Percentiles rank a stretch among this genome's conserved stretches.
These are phyloP conservation scores for Phocoena sinus DNA, from an alignment of 2,113 vertebrate genomes.

Conservation along the genomic window DNA sequence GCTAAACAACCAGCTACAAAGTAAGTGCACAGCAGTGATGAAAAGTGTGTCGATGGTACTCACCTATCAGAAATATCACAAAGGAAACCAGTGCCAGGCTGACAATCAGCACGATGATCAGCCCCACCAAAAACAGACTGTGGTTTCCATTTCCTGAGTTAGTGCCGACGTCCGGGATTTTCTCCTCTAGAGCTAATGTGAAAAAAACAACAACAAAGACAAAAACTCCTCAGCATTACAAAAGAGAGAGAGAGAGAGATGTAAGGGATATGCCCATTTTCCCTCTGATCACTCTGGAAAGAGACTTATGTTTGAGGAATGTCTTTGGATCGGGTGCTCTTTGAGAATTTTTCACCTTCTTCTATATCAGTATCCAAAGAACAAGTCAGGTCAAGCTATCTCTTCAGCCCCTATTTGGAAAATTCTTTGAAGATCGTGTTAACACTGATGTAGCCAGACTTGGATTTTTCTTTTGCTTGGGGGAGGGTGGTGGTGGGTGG, in stretches of 20 bases:
- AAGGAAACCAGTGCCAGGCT: constrained; percentile 81
- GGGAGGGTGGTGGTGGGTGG: too few relatives aligned
- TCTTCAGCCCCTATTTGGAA: background rate
- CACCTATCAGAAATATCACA: constrained; percentile 81
- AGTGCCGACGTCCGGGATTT: background rate
- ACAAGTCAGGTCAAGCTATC: background rate
- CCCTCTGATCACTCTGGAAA: background rate
- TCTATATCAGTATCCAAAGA: background rate
- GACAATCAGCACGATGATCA: constrained; percentile 76
- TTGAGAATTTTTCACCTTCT: background rate
- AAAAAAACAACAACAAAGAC: constrained; percentile 30
- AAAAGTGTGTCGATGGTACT: constrained; percentile 51
- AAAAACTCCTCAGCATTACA: background rate
- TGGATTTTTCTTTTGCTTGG: background rate
- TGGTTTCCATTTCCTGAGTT: constrained; percentile 16
- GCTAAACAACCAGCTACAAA: background rate
- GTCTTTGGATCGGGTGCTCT: background rate
- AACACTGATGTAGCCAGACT: background rate
- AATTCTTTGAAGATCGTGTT: background rate
- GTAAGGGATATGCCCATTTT: rapidly evolving
- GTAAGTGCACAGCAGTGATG: background rate
- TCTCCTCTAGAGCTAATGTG: constrained; percentile 68
- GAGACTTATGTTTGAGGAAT: background rate
- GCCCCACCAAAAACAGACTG: constrained; percentile 66
- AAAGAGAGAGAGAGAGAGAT: background rate